Percentiles rank a stretch among this genome's conserved stretches.
These are phyloP conservation scores for Rallus crepitans DNA, from an alignment of 2,797 vertebrate species.

Conservation along the genomic window DNA sequence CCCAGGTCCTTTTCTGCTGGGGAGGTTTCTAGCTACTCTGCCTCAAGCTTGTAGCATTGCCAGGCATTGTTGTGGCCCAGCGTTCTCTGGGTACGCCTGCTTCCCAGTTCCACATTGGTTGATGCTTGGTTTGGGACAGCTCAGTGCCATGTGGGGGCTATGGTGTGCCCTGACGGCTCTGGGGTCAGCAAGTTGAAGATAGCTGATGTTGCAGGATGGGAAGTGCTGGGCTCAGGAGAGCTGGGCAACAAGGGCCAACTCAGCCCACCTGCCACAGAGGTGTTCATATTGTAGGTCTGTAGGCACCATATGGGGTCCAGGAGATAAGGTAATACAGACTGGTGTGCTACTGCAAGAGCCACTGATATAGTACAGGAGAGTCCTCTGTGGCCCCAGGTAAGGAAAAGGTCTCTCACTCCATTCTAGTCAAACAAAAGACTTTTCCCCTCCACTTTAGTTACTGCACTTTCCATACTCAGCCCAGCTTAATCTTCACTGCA, in stretches of 20 bases:
- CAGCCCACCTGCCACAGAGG: neutral
- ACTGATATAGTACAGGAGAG: rapidly evolving
- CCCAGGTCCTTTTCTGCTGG: too few species aligned
- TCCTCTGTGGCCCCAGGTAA: neutral
- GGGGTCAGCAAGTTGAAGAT: neutral
- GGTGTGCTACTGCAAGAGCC: neutral
- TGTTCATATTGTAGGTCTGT: neutral
- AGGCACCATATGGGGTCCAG: rapidly evolving
- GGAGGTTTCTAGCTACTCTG: too few species aligned
- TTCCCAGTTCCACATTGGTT: rapidly evolving
- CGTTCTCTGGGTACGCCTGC: neutral
- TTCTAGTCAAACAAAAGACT: neutral
- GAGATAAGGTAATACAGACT: neutral
- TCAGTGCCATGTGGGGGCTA: rapidly evolving
- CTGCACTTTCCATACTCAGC: neutral
- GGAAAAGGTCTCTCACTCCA: neutral
- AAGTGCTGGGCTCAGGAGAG: neutral
- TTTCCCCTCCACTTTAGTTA: neutral
- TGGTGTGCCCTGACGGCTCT: rapidly evolving
- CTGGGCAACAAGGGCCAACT: neutral
- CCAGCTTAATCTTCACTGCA: neutral
- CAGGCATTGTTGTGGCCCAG: too few species aligned
- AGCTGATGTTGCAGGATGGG: neutral
- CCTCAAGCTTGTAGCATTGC: too few species aligned
- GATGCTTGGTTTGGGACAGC: neutral